These are phyloP conservation scores for Heliconius aoede DNA, from an alignment of 2,888 invertebrate species.

Conservation along the genomic window DNA sequence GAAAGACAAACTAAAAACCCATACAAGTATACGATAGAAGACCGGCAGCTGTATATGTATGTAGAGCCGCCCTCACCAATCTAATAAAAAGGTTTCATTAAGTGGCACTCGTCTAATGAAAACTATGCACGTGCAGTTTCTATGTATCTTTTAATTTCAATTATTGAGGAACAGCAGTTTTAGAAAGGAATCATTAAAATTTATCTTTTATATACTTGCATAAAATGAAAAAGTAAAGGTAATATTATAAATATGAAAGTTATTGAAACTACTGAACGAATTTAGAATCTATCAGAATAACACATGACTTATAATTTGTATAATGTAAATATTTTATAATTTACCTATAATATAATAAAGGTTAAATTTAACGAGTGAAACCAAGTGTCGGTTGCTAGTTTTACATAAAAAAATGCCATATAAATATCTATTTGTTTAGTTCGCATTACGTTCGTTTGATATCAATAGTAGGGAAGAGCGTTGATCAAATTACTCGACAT, in stretches of 20 bases:
- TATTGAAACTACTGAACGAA: no score
- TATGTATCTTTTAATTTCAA: constrained; percentile 22
- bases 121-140: constrained; percentile 50
- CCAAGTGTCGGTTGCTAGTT: neutral
- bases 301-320: no score
- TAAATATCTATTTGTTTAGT: constrained; percentile 48
- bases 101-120: constrained; percentile 49
- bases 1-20: constrained; percentile 54
- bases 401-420: neutral
- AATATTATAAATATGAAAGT: no score
- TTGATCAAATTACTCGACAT: constrained; percentile 81
- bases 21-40: constrained; percentile 63
- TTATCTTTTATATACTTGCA: neutral
- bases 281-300: no score
- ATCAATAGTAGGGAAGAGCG: constrained; percentile 57
- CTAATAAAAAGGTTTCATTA: constrained; percentile 82
- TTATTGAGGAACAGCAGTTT: neutral
- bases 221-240: no score
- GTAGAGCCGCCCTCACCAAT: constrained; percentile 63
- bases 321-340: no score
- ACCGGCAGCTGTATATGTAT: constrained; percentile 71
- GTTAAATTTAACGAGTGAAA: no score
- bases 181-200: neutral
- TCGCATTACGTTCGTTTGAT: constrained; percentile 52
- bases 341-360: no score